Evolutionary conservation across 2,797 vertebrate genomes (phyloP).

Genomic region (Rhodeus uyekii): DNA sequence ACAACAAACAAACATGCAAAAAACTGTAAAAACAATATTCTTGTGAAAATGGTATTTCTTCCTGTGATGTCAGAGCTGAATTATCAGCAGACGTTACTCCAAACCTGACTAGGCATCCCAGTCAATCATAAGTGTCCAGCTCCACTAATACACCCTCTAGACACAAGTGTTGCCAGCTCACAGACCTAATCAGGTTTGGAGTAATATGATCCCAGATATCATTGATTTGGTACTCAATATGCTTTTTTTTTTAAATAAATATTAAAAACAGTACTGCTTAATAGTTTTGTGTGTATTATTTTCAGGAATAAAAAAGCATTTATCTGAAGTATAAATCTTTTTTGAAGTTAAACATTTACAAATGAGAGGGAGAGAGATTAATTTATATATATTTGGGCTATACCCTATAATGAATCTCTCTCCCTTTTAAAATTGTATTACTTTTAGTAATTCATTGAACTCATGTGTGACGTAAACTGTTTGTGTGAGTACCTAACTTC

Average conservation of each 20-base stretch:
- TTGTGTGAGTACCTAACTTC: not conserved
- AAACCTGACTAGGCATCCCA: too few species aligned
- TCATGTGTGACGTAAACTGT: not conserved
- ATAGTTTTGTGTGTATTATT: not conserved
- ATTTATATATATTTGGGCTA: too few species aligned
- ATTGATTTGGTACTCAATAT: not conserved
- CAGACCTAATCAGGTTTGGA: too few species aligned
- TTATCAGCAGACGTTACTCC: not conserved
- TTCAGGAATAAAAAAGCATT: not conserved
- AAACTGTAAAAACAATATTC: not conserved
- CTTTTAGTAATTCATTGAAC: not conserved
- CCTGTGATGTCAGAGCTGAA: not conserved
- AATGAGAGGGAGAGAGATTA: too few species aligned
- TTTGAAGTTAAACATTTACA: not conserved
- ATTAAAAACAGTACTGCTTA: not conserved
- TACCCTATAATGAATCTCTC: too few species aligned
- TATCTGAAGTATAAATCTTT: not conserved
- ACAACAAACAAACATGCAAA: not conserved
- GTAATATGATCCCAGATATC: not conserved
- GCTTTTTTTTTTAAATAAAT: not conserved
- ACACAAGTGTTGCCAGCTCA: too few species aligned
- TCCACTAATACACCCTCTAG: too few species aligned
- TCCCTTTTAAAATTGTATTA: too few species aligned
- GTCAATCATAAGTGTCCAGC: too few species aligned
- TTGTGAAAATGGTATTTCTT: not conserved